Evolutionary conservation across 1,140 invertebrate species (phyloP).

Genomic region (Ostrea denselamellosa): DNA sequence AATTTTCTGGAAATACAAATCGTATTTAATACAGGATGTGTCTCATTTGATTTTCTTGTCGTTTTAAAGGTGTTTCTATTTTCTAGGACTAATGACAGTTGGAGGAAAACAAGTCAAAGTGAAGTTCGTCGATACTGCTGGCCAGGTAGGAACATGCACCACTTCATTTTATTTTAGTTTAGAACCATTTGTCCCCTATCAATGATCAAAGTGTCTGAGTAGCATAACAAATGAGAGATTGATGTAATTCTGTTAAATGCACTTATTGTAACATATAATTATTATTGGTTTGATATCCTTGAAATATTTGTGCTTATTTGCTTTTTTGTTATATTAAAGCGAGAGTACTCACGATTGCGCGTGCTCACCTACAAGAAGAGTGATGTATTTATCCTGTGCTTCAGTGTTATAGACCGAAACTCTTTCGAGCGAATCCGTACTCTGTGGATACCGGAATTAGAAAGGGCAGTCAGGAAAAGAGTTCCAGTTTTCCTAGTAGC

Average conservation of each 20-base stretch:
- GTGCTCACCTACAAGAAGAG: conserved; percentile 52
- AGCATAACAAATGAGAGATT: too few species aligned
- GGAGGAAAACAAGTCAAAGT: conserved; percentile 38
- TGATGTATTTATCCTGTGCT: conserved; percentile 53
- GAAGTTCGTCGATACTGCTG: conserved; percentile 41
- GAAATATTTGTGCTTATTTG: not conserved
- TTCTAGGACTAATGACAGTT: conserved; percentile 14
- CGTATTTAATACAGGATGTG: not conserved
- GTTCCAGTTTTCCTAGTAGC: conserved; percentile 47
- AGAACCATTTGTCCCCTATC: not conserved
- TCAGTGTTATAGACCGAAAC: conserved; percentile 50
- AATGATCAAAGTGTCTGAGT: too few species aligned
- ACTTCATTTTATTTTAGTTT: not conserved
- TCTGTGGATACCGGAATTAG: conserved; percentile 53
- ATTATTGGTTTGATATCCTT: too few species aligned
- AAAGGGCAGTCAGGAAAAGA: conserved; percentile 40
- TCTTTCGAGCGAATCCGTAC: conserved; percentile 47
- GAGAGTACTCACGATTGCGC: conserved; percentile 47
- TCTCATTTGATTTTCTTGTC: not conserved
- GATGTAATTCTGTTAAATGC: too few species aligned
- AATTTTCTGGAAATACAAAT: too few species aligned
- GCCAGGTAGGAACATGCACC: conserved; percentile 11
- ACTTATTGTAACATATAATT: too few species aligned
- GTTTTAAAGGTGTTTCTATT: not conserved
- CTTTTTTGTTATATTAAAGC: conserved; percentile 44